Base-by-base conservation (phyloP, 2,113 vertebrate species). In the Terrapene triunguis region DNA sequence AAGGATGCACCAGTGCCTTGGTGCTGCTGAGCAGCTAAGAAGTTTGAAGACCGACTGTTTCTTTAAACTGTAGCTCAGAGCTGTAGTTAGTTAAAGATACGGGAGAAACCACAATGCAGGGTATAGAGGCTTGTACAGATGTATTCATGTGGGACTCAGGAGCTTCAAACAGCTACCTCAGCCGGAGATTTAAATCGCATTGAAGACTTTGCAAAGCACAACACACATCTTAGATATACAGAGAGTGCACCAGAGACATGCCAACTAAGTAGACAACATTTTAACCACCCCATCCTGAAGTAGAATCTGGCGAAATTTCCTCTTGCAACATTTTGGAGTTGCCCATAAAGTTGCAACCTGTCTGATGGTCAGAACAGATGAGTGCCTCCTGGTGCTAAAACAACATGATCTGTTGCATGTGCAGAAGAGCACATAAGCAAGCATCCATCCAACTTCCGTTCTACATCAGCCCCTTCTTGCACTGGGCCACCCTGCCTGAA, bases 241-340 rank as follows among this genome's bases (percentile, higher is more conserved):
- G 8, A 35, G 42, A 62, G 65, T 89, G 54, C 74, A 5, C 19
- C 48, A 35, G 16, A 17, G 35, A 29, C 85, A 3, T 0, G 6
- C 47, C 0, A 2, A 19, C 19, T 0, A 1, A 44, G 87, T 0
- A 0, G 0, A 54, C 0, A 0, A 17, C 21, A 74, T 72, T 59
- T 54, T 87, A 38, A 90, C 44, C 89, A 72, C 82, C 92, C 85
- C 57, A 5, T 29, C 0, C 21, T 3, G 17, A 6, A 65, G n/a
- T 3, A 0, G 29, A 5, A 32, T 5, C 10, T 21, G 44, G 35
- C 8, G 10, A 48, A 21, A 32, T 69, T 69, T 19, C 59, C 35
- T 48, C 29, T 72, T 51, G 44, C 55, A 65, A 25, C n/a, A 12
- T 48, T 27, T 6, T 47, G 44, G 22, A 44, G 3, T 9, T 17